Evolutionary conservation across 1,140 invertebrate species (phyloP).

Genomic region (Leptopilina boulardi): DNA sequence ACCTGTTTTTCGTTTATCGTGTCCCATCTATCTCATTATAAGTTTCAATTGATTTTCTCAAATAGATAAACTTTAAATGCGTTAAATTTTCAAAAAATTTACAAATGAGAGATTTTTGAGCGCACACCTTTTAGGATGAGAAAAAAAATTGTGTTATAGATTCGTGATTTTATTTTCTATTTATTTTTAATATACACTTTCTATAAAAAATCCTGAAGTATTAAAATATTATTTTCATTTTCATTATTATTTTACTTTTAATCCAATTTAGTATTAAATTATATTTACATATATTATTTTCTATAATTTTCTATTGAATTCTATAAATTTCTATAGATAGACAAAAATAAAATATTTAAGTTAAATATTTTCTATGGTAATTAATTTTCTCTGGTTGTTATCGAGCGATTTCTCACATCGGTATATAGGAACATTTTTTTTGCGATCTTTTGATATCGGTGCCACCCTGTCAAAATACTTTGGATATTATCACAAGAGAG

Average conservation of each 20-base stretch:
- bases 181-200: no score
- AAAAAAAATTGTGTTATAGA: no score
- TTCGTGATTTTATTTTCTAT: no score
- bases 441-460: neutral
- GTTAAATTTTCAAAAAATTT: no score
- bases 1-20: neutral
- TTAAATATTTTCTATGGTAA: neutral
- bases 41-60: neutral
- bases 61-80: neutral
- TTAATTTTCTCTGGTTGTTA: neutral
- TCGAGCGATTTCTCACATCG: neutral
- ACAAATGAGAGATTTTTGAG: no score
- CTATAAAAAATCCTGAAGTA: no score
- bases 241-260: no score
- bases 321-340: neutral
- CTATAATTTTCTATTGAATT: no score
- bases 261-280: no score
- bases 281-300: neutral
- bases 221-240: no score
- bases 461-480: conserved; percentile 17
- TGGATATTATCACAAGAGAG: neutral
- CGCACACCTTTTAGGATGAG: neutral
- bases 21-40: neutral
- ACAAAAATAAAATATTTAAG: neutral
- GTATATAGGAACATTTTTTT: neutral